A percentile compares a stretch with the other conserved stretches of the same genome.
These are phyloP conservation scores for Campoletis sonorensis DNA, from an alignment of 1,140 invertebrate genomes.

Conservation along the genomic window DNA sequence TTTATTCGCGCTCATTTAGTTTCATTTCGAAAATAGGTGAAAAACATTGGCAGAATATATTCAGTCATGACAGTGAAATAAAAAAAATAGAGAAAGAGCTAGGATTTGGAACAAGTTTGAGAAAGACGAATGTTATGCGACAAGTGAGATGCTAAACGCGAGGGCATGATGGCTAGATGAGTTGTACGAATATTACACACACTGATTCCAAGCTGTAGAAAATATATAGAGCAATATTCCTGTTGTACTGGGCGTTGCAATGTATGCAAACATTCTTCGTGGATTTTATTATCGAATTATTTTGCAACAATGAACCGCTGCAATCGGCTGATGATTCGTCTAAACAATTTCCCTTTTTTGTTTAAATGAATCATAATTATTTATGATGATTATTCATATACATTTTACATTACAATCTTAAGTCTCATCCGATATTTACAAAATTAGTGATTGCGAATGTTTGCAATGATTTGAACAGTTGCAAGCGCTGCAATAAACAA, in stretches of 20 bases:
- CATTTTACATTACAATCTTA: no score
- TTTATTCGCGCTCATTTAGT: neutral
- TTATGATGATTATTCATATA: no score
- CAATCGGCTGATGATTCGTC: no score
- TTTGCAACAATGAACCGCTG: no score
- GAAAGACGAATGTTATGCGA: conserved; percentile 22
- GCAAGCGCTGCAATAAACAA: neutral
- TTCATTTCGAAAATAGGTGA: neutral
- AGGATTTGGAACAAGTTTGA: neutral
- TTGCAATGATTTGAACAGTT: no score
- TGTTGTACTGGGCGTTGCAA: neutral
- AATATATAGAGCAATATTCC: neutral
- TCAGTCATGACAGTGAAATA: neutral
- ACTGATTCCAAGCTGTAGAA: neutral
- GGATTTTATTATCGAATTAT: no score
- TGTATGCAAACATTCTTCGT: neutral
- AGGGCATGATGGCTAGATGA: conserved; percentile 24
- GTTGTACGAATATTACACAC: conserved; percentile 23
- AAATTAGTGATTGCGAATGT: neutral
- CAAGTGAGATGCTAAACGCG: conserved; percentile 18
- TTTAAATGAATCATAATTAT: no score
- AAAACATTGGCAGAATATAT: neutral
- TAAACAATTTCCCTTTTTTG: no score
- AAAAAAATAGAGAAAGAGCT: neutral
- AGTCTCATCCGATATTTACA: no score